Evolutionary conservation across 2,797 vertebrate genomes (phyloP).

Genomic region (Sebastes trivittatus): DNA sequence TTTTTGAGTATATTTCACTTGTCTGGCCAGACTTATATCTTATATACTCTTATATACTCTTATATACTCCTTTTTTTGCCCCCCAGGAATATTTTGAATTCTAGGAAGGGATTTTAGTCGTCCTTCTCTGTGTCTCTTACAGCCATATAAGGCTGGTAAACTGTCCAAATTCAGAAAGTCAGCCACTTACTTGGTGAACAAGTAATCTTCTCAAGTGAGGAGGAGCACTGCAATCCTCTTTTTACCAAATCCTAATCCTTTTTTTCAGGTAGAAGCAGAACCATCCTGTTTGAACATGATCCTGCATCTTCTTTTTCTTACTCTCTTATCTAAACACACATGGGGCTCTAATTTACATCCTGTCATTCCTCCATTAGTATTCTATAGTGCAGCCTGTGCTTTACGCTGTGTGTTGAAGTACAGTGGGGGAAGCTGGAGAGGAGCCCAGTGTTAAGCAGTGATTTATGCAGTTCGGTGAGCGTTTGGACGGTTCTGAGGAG

Average conservation of each 20-base stretch:
- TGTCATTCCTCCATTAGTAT: constrained; percentile 49
- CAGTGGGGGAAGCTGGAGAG: constrained; percentile 50
- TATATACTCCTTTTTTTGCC: neutral
- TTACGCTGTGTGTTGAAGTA: constrained; percentile 26
- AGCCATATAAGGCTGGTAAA: constrained; percentile 23
- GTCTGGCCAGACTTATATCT: neutral
- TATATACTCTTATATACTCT: too few relatives aligned
- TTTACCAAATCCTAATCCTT: constrained; percentile 56
- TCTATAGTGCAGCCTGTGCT: constrained; percentile 13
- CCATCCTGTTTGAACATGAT: constrained; percentile 2
- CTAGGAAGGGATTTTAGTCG: neutral
- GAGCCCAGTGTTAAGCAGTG: constrained; percentile 65
- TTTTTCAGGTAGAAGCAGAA: constrained; percentile 28
- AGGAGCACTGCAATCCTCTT: constrained; percentile 49
- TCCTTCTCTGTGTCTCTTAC: neutral
- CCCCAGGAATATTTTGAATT: neutral
- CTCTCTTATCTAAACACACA: constrained; percentile 14
- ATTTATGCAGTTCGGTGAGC: constrained; percentile 60
- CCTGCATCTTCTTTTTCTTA: neutral
- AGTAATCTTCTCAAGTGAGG: constrained; percentile 44
- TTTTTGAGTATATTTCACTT: neutral
- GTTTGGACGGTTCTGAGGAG: constrained; percentile 40
- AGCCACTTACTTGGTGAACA: neutral
- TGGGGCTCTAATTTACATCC: constrained; percentile 1
- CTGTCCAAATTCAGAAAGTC: constrained; percentile 24